Conservation (phyloP, 1,140 invertebrate genomes). For the Pogonomyrmex barbatus region DNA sequence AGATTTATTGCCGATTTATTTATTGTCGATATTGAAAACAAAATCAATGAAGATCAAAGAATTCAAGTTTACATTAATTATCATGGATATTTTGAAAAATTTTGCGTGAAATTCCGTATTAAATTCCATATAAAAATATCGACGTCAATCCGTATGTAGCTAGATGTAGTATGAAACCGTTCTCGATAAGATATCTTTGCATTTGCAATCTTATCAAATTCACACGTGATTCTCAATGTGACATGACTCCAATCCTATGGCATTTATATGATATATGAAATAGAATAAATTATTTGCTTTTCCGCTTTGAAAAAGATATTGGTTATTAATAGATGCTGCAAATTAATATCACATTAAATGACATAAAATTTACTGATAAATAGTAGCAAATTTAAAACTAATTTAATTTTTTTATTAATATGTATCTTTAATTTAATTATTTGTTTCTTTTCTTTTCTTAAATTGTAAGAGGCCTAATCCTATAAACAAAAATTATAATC, state of each 20-base stretch:
- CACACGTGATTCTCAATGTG: background rate
- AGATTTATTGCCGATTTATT: background rate
- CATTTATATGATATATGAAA: background rate
- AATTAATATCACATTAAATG: conserved; percentile 4
- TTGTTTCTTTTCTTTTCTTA: too few species aligned
- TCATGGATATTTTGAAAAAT: conserved; percentile 7
- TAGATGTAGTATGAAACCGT: background rate
- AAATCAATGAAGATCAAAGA: background rate
- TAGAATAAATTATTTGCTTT: background rate
- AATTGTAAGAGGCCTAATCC: too few species aligned
- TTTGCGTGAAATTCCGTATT: background rate
- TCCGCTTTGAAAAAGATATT: background rate
- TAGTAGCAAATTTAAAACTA: background rate
- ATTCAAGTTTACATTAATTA: background rate
- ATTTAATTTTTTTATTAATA: background rate
- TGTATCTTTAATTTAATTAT: too few species aligned
- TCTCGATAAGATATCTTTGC: background rate
- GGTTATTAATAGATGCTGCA: background rate
- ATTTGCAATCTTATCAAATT: conserved; percentile 26
- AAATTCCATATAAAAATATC: background rate
- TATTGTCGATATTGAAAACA: background rate
- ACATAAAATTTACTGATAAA: background rate
- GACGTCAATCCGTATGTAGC: background rate
- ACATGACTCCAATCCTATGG: background rate
- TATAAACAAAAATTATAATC: too few species aligned